A percentile compares a stretch with the other conserved stretches of the same genome.
Evolutionary conservation across 2,797 vertebrate genomes (phyloP).

Genomic region (Ibycter americanus): DNA sequence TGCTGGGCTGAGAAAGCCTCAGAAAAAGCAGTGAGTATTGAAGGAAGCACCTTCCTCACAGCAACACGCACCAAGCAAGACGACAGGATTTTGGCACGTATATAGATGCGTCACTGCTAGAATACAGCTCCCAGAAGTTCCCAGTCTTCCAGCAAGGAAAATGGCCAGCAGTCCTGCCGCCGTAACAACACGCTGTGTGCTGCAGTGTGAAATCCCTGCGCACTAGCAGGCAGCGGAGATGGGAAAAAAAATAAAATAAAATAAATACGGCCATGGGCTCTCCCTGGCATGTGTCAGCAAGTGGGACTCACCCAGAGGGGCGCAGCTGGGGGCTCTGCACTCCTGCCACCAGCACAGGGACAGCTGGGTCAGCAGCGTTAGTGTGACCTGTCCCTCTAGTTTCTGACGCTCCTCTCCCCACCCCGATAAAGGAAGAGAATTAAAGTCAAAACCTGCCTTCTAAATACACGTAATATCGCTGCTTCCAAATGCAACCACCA

Average conservation of each 20-base stretch:
- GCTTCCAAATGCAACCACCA: background rate
- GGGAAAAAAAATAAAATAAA: no score
- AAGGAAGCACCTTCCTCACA: background rate
- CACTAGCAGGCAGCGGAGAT: background rate
- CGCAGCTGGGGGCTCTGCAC: background rate
- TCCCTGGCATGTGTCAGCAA: background rate
- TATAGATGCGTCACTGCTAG: background rate
- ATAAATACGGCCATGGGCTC: background rate
- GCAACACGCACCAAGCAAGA: background rate
- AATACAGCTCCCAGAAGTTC: background rate
- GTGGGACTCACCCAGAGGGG: background rate
- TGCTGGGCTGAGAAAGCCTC: background rate
- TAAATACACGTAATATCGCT: background rate
- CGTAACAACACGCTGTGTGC: background rate
- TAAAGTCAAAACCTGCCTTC: background rate
- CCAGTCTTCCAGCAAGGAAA: background rate
- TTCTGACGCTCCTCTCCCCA: background rate
- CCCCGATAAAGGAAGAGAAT: background rate
- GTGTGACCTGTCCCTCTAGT: no score
- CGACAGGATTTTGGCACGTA: background rate
- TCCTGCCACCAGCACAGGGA: background rate
- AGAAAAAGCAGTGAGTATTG: background rate
- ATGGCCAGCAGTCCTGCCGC: background rate
- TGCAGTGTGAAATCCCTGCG: background rate
- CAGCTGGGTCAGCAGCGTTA: background rate